Evolutionary conservation across 2,797 vertebrate species (phyloP).

Genomic region (Trematomus bernacchii): DNA sequence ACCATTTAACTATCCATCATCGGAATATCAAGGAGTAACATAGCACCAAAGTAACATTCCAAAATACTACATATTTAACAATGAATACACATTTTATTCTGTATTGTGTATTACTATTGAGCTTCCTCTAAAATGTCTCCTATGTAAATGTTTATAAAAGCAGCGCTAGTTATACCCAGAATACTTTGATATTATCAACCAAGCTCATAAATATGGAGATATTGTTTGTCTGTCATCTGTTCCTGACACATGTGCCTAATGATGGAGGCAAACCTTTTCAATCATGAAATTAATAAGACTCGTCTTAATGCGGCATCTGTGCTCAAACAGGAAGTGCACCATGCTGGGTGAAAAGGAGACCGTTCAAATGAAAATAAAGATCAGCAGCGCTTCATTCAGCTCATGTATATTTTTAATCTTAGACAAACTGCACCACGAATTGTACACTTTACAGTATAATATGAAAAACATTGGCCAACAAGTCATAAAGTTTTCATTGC

Average conservation of each 20-base stretch:
- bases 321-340: constrained; percentile 36
- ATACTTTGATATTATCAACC: background rate
- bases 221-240: constrained; percentile 41
- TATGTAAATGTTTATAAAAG: constrained; percentile 6
- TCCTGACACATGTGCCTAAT: constrained; percentile 35
- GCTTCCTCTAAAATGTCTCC: background rate
- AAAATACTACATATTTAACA: background rate
- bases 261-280: constrained; percentile 43
- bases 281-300: constrained; percentile 43
- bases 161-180: background rate
- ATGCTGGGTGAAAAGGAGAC: constrained; percentile 5
- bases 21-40: background rate
- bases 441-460: background rate
- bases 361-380: too few relatives aligned
- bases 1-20: background rate
- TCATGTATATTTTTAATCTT: background rate
- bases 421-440: background rate
- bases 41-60: background rate
- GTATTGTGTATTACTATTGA: background rate
- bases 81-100: background rate
- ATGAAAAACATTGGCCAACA: constrained; percentile 4
- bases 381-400: background rate
- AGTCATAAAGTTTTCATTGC: constrained; percentile 31
- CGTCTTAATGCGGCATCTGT: constrained; percentile 10
- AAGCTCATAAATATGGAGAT: constrained; percentile 10